Base-by-base conservation (phyloP, 2,888 invertebrate species). In the Spodoptera littoralis region DNA sequence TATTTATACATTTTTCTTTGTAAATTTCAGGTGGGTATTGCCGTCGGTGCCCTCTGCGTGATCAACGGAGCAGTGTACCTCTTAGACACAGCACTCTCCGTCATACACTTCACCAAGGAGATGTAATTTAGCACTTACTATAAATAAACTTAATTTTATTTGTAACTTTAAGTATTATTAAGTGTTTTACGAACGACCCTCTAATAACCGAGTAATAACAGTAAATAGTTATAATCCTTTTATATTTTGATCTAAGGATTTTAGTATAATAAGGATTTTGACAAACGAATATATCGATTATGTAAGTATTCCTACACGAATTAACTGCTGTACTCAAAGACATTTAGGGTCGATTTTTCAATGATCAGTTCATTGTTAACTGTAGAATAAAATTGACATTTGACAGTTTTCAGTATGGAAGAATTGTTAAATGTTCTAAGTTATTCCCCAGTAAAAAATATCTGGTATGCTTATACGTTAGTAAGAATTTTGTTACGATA, bases 51-150 rank as follows among this genome's bases (percentile, higher is more conserved):
- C 3, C 92, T 98, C 18, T 97, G 98, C 86, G 96, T 98, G 54
- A 95, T 98, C 76, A 96, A 96, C 81, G 98, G 97, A 11, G 97
- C 97, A 0, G 95, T 97, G 0, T 98, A 98, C 86, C 91, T 98
- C 9, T 88, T 97, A n/a, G 98, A 98, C 81, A 96, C 97, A 0
- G 97, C 97, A 0, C 88, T 98, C 43, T 96, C 97, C 36, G 96
- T 97, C 82, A 95, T 97, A 82, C 97, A 97, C 82, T 97, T 95
- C 85, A 96, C 96, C 41, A 97, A 97, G 88, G 96, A 96, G 50
- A 95, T 95, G 92, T 96, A 94, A 90, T 76, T 59, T 75, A 80
- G 68, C 53, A 62, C 51, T 72, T 68, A 52, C 64, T 48, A 48
- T 66, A 60, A 75, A 70, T 69, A 69, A 77, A 72, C 42, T 9